These are phyloP conservation scores for Micromesistius poutassou DNA, from an alignment of 2,797 vertebrate species.

Conservation along the genomic window DNA sequence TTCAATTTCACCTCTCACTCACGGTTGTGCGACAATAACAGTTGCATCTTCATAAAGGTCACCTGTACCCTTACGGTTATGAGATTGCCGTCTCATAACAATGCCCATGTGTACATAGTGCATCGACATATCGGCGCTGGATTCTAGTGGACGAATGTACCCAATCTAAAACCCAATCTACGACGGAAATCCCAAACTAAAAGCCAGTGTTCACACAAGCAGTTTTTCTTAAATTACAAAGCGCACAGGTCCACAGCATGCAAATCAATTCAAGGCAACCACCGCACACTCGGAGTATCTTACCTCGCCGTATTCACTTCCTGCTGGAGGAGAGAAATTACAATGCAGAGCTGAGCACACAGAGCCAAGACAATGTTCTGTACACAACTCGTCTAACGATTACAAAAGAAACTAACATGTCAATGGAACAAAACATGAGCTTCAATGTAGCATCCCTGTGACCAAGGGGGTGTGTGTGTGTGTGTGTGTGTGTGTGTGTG, in stretches of 20 bases:
- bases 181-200: background rate
- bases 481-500: background rate
- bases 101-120: background rate
- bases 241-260: background rate
- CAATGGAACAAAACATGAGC: slow-evolving; percentile 16
- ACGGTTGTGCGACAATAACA: background rate
- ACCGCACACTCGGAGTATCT: slow-evolving; percentile 57
- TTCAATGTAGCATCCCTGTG: slow-evolving; percentile 53
- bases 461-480: slow-evolving; percentile 18
- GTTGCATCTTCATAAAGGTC: background rate
- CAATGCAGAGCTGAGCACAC: slow-evolving; percentile 47
- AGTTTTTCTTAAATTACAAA: background rate
- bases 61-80: background rate
- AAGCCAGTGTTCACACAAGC: background rate
- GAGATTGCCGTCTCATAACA: background rate
- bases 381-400: slow-evolving; percentile 25
- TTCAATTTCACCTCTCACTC: background rate
- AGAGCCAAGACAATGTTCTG: slow-evolving; percentile 40
- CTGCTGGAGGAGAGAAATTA: slow-evolving; percentile 66
- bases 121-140: background rate
- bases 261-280: slow-evolving; percentile 33
- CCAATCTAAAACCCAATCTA: background rate
- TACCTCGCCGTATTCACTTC: slow-evolving; percentile 69
- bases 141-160: background rate
- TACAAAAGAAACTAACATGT: slow-evolving; percentile 21